phyloP scores from a whole-genome alignment of 1,140 invertebrate species.

The Periplaneta americana region DNA sequence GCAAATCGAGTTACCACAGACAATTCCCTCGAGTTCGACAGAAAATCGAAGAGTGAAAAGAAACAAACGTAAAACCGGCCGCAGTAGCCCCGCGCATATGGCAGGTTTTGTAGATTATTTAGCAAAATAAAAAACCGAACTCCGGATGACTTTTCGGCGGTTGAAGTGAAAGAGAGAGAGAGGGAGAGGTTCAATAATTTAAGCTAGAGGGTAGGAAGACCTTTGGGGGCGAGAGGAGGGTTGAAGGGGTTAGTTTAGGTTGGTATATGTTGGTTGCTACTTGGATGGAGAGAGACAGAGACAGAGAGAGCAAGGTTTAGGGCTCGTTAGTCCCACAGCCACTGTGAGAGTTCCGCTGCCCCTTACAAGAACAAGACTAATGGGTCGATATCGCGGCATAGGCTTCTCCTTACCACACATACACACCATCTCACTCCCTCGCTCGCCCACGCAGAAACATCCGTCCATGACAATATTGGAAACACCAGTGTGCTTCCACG shows the following conservation, averaged over 20 bases:
- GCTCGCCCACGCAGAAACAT: no score
- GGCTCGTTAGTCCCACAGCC: neutral
- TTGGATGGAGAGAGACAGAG: neutral
- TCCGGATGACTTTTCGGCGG: neutral
- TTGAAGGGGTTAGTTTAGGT: neutral
- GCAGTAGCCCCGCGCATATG: no score
- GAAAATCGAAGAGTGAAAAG: no score
- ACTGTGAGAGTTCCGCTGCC: neutral
- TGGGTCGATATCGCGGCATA: neutral
- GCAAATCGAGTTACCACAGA: no score
- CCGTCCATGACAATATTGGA: neutral
- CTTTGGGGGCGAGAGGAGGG: neutral
- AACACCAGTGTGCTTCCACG: neutral
- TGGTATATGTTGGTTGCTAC: neutral
- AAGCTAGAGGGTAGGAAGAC: neutral
- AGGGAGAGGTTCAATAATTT: neutral
- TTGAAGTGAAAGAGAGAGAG: no score
- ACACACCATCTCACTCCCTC: no score
- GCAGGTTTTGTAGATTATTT: no score
- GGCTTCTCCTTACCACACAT: neutral
- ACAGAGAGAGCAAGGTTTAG: no score
- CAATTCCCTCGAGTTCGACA: no score
- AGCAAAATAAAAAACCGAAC: neutral
- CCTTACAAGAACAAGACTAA: neutral
- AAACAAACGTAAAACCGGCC: no score